phyloP scores from a whole-genome alignment of 1,140 invertebrate genomes.

The Ceratina calcarata region DNA sequence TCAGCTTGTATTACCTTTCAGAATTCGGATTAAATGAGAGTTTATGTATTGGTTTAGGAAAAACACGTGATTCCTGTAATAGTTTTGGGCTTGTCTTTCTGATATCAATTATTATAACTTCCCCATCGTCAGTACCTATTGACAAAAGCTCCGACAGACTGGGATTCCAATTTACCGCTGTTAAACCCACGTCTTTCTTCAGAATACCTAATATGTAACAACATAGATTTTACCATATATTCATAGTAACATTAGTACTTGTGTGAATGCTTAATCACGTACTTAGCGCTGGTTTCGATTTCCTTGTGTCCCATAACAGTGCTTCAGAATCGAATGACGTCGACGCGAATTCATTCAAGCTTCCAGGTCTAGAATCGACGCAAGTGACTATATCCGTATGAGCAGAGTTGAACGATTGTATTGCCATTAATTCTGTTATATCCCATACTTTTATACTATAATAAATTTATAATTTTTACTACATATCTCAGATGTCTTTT shows the following conservation, averaged over 20 bases:
- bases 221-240: conserved; percentile 3
- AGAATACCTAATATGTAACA: conserved; percentile 66
- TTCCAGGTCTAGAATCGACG: conserved; percentile 66
- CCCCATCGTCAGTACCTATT: conserved; percentile 69
- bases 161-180: conserved; percentile 69
- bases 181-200: conserved; percentile 63
- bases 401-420: conserved; percentile 65
- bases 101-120: conserved; percentile 67
- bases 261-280: conserved; percentile 7
- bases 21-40: conserved; percentile 72
- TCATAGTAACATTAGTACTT: background rate
- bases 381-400: conserved; percentile 70
- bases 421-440: conserved; percentile 62
- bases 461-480: conserved; percentile 32
- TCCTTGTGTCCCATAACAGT: conserved; percentile 74
- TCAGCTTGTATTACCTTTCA: conserved; percentile 61
- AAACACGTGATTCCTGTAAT: conserved; percentile 52
- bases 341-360: conserved; percentile 68
- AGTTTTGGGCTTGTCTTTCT: conserved; percentile 59
- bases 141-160: conserved; percentile 66
- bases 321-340: conserved; percentile 70
- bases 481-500: background rate
- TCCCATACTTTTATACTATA: conserved; percentile 77
- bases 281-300: conserved; percentile 70
- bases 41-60: conserved; percentile 65